phyloP scores from a whole-genome alignment of 2,113 vertebrate genomes.

The Nannospalax galili region DNA sequence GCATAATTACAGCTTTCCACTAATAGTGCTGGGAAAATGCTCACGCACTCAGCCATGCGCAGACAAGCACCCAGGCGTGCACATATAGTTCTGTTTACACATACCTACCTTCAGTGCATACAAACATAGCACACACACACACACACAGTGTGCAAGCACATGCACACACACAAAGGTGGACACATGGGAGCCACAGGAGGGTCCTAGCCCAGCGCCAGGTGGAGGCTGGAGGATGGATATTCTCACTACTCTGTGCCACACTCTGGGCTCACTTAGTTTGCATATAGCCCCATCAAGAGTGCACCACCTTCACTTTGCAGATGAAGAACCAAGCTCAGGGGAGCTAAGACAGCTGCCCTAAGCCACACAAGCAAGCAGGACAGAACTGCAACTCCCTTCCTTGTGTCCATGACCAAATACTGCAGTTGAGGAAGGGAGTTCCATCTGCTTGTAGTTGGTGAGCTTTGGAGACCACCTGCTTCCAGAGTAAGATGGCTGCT shows the following conservation, averaged over 20 bases:
- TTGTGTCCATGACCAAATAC: not conserved
- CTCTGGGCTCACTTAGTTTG: not conserved
- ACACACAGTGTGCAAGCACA: not conserved
- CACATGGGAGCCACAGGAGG: not conserved
- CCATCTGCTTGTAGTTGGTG: not conserved
- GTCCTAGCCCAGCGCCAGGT: not conserved
- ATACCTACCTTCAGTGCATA: not conserved
- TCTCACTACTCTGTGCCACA: not conserved
- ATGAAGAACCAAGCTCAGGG: not conserved
- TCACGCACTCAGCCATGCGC: not conserved
- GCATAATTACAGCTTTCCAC: conserved; percentile 71
- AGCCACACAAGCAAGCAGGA: not conserved
- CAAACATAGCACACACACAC: not conserved
- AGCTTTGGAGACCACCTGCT: not conserved
- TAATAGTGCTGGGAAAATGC: conserved; percentile 75
- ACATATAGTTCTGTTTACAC: not conserved
- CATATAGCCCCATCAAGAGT: not conserved
- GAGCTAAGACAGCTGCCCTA: not conserved
- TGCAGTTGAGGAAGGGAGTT: not conserved
- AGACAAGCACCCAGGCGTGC: not conserved
- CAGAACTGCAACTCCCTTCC: not conserved
- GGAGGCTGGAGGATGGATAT: not conserved
- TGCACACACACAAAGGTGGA: not conserved
- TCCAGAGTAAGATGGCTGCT: not conserved
- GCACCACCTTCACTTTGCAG: not conserved